Conservation (phyloP, 2,888 invertebrate species). For the Netelia melanura region DNA sequence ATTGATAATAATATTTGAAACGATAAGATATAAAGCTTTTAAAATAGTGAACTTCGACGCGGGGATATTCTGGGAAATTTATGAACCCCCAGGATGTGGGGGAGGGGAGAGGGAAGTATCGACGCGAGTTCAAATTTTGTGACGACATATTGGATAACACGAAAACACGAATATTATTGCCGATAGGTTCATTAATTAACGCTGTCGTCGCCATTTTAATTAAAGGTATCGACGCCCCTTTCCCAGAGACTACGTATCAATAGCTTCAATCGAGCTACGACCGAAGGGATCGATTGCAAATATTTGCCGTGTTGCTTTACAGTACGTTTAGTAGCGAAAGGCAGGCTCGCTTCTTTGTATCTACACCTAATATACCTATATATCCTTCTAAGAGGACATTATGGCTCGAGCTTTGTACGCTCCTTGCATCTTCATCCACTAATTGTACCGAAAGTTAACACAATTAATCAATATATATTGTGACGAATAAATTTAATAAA, state of each 20-base stretch:
- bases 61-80: neutral
- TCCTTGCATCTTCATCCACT: no score
- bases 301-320: slow-evolving; percentile 13
- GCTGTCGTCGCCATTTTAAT: slow-evolving; percentile 24
- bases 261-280: slow-evolving; percentile 18
- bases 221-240: slow-evolving; percentile 22
- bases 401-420: no score
- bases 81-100: neutral
- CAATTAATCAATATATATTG: no score
- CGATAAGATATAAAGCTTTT: no score
- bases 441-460: no score
- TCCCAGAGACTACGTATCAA: slow-evolving; percentile 20
- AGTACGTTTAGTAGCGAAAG: neutral
- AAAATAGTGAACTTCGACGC: no score
- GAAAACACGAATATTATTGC: no score
- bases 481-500: no score
- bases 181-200: slow-evolving; percentile 31
- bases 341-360: neutral
- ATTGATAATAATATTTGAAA: no score
- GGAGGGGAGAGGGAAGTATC: neutral
- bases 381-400: no score
- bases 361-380: no score
- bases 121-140: neutral
- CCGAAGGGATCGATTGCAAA: neutral
- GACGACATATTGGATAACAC: no score